Evolutionary conservation across 2,113 vertebrate genomes (phyloP), one percentile per base, ranked within the genome.

Genomic region (Catharus bicknelli): DNA sequence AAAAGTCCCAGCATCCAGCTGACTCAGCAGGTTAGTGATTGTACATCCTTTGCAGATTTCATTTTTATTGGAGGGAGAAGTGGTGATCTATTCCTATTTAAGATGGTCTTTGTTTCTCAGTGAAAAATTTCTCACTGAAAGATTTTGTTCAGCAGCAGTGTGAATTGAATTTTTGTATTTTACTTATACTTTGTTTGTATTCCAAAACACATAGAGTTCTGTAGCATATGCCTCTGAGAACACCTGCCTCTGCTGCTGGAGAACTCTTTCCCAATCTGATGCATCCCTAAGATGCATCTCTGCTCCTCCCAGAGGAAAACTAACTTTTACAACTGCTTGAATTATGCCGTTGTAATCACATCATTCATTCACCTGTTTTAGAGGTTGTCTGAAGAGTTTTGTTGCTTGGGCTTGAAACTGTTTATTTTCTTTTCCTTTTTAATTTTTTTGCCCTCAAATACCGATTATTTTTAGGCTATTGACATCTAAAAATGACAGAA

Each of bases 21-120:
- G 9, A 80, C 92, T 70, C 97, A 97, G 43, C 97, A 98, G 97
- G 98, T 98, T 59, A 88, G 97, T 96, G 69, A 75, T 26, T 36
- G 21, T 34, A 13, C 14, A 38, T 55, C 16, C 57, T 86, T 82
- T 47, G 27, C 47, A 53, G 30, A 66, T 91, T 82, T 63, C 15
- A 4, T 16, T 70, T 43, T 38, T 45, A 67, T 27, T 50, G 20
- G 19, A 72, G 21, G 16, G 10, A 66, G 18, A 75, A 55, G 11
- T 2, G 2, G 3, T 9, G 4, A 4, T 54, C 51, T 53, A 38
- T 15, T 47, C 34, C 47, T 72, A 47, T 54, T 69, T 90, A 58
- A 50, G 42, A 53, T 42, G 13, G 14, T 38, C 9, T 81, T 86
- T 47, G 20, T 26, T 88, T 73, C 81, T 43, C 18, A 64, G 17